These are phyloP conservation scores for Habrosyne pyritoides DNA, from an alignment of 2,888 invertebrate genomes.

Conservation along the genomic window DNA sequence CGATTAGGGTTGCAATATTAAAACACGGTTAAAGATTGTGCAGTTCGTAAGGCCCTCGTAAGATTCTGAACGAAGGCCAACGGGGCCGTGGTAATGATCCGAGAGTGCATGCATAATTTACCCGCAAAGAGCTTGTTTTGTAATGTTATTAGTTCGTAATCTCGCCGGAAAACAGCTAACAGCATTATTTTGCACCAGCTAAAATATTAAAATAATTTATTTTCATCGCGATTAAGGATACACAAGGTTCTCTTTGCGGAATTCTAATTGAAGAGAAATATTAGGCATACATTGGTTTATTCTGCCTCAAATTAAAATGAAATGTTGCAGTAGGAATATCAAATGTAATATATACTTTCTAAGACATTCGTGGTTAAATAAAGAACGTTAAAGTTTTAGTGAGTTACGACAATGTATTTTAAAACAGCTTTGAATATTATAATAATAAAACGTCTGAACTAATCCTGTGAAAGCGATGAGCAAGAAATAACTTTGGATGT, in stretches of 20 bases:
- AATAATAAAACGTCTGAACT: slow-evolving; percentile 49
- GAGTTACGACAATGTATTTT: slow-evolving; percentile 7
- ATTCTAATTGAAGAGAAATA: slow-evolving; percentile 44
- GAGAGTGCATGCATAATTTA: slow-evolving; percentile 83
- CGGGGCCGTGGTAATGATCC: slow-evolving; percentile 77
- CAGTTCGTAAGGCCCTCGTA: slow-evolving; percentile 55
- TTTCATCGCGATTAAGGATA: slow-evolving; percentile 56
- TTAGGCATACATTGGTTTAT: slow-evolving; percentile 48
- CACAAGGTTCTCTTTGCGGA: slow-evolving; percentile 41
- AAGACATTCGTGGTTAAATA: not conserved
- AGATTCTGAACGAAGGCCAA: slow-evolving; percentile 69
- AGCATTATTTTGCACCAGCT: slow-evolving; percentile 73
- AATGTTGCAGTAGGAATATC: not conserved
- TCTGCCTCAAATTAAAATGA: slow-evolving; percentile 42
- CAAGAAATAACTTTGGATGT: slow-evolving; percentile 52
- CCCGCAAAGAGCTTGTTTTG: slow-evolving; percentile 79
- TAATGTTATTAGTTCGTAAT: slow-evolving; percentile 83
- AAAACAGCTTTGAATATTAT: slow-evolving; percentile 41
- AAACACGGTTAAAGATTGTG: slow-evolving; percentile 31
- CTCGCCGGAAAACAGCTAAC: slow-evolving; percentile 77
- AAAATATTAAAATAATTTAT: slow-evolving; percentile 82
- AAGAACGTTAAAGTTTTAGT: slow-evolving; percentile 11
- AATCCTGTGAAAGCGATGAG: slow-evolving; percentile 50
- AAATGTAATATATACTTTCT: no score
- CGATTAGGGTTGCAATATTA: slow-evolving; percentile 37